Percentiles rank a stretch among this genome's conserved stretches.
phyloP scores from a whole-genome alignment of 2,888 invertebrate species.

The Hymenopus coronatus region DNA sequence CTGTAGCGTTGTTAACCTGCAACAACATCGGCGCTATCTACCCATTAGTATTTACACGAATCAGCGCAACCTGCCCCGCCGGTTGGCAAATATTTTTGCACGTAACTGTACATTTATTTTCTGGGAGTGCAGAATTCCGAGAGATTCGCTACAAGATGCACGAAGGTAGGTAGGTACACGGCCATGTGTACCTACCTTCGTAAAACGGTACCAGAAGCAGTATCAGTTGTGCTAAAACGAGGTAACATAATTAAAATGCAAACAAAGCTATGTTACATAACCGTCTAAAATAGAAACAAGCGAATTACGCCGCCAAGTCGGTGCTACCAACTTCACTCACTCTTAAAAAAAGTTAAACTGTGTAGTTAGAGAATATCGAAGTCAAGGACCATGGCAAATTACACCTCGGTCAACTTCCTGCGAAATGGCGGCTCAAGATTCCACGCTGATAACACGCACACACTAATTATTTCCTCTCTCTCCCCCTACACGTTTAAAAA shows the following conservation, averaged over 20 bases:
- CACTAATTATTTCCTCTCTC: background rate
- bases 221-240: background rate
- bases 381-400: background rate
- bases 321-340: background rate
- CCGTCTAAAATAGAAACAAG: background rate
- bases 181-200: too few relatives aligned
- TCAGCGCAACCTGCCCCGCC: too few relatives aligned
- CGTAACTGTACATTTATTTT: too few relatives aligned
- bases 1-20: too few relatives aligned
- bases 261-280: background rate
- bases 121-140: too few relatives aligned
- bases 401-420: background rate
- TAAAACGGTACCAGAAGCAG: too few relatives aligned
- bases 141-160: too few relatives aligned
- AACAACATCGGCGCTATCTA: too few relatives aligned
- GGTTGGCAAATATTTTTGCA: too few relatives aligned
- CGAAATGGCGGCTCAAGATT: background rate
- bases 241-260: background rate
- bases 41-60: too few relatives aligned
- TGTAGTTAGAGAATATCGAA: background rate
- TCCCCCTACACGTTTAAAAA: background rate
- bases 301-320: background rate
- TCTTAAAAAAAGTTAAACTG: background rate
- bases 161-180: too few relatives aligned
- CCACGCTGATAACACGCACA: background rate